A percentile compares a stretch with the other conserved stretches of the same genome.
phyloP scores from a whole-genome alignment of 1,140 invertebrate genomes.

The Bradysia coprophila region DNA sequence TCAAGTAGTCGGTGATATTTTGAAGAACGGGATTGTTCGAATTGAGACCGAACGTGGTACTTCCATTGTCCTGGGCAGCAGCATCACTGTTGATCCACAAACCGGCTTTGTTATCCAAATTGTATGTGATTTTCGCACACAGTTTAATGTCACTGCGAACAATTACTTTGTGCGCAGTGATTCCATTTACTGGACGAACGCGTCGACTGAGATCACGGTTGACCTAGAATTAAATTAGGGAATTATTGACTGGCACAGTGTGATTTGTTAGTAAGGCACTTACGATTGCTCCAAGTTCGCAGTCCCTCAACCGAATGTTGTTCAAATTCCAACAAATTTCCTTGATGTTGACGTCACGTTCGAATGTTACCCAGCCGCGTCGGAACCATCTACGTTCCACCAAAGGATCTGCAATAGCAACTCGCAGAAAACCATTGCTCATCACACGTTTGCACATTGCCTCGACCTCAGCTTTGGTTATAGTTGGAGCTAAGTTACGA shows the following conservation, averaged over 20 bases:
- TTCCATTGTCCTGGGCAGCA: background rate
- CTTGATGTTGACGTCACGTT: conserved; percentile 92
- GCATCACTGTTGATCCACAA: conserved; percentile 41
- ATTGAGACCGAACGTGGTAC: conserved; percentile 50
- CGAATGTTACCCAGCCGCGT: conserved; percentile 96
- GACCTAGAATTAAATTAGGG: no score
- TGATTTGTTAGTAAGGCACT: no score
- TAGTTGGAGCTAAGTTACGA: conserved; percentile 83
- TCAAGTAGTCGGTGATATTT: conserved; percentile 95
- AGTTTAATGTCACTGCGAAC: conserved; percentile 84
- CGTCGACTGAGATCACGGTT: conserved; percentile 85
- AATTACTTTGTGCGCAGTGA: conserved; percentile 80
- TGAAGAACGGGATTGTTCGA: conserved; percentile 91
- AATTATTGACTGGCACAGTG: no score
- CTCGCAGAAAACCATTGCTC: conserved; percentile 90
- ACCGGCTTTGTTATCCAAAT: conserved; percentile 68
- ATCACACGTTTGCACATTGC: conserved; percentile 88
- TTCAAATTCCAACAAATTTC: conserved; percentile 99
- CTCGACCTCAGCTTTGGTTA: conserved; percentile 94
- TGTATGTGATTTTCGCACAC: conserved; percentile 86
- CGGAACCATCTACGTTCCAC: conserved; percentile 89
- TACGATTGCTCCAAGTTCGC: conserved; percentile 84
- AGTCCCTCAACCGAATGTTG: conserved; percentile 68
- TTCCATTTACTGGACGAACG: conserved; percentile 81
- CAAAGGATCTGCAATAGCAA: conserved; percentile 91